Base-by-base conservation (phyloP, 2,888 invertebrate genomes). In the Heliconius hortense region DNA sequence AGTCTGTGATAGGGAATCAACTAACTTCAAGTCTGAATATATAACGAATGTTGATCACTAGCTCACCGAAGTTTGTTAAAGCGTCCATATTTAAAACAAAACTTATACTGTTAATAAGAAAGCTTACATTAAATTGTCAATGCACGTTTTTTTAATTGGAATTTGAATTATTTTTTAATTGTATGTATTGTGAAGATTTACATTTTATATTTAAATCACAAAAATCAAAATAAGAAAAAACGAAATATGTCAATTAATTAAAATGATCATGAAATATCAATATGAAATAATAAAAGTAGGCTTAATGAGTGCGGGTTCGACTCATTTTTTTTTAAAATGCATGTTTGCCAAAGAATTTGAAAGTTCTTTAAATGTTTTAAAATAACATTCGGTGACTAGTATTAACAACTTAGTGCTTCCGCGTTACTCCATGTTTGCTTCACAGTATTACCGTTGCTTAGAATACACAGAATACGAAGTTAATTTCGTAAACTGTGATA, bases 1-100 rank as follows among this genome's bases (percentile, higher is more conserved):
- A 91, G 91, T 90, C 91, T 91, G 90, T 88, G 90, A 90, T 90
- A 89, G 87, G 82, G 80, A 82, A 83, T 82, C 81, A 77, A 73
- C 79, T 73, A 75, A 73, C 74, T 77, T 75, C 72, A 73, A 72
- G 76, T 68, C 76, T 75, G 75, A 74, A 66, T 77, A 43, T 73
- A 68, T 72, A 76, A 71, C 74, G 69, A 60, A 63, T 66, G 74
- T 76, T 72, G 76, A 68, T 72, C 43, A 64, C 76, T 79, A 76
- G 76, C 43, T 73, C 67, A 72, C 75, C 75, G 39, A 35, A 7
- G 53, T 35, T 28, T 60, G 24, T 39, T 60, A 15, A 39, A 60
- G 15, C 3, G 39, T 26, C 28, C 48, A 53, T 31, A n/a, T 53
- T 31, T 53, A 53, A 53, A 53, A 31, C n/a, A 0, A 39, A 5